A percentile compares a stretch with the other conserved stretches of the same genome.
These are phyloP conservation scores for Erynnis tages DNA, from an alignment of 2,888 invertebrate species.

Conservation along the genomic window DNA sequence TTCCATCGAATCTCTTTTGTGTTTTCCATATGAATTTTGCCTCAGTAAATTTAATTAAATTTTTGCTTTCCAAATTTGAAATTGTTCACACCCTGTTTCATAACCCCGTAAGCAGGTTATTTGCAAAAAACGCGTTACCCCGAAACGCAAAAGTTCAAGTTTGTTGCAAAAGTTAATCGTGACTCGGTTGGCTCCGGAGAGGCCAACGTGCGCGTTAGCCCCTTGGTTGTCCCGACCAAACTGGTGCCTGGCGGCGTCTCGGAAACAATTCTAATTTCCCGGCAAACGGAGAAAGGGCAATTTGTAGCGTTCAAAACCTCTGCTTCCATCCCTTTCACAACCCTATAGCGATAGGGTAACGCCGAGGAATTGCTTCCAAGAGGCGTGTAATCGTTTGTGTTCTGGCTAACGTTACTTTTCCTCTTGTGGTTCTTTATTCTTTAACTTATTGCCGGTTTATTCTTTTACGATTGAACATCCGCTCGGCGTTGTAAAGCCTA, in stretches of 20 bases:
- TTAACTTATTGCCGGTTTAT: slow-evolving; percentile 18
- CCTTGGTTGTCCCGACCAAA: slow-evolving; percentile 24
- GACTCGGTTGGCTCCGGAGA: slow-evolving; percentile 1
- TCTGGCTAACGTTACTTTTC: slow-evolving; percentile 26
- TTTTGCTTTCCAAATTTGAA: background rate
- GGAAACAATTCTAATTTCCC: slow-evolving; percentile 29
- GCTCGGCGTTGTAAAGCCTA: background rate
- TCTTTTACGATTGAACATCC: slow-evolving; percentile 17
- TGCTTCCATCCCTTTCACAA: slow-evolving; percentile 29
- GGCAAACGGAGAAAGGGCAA: slow-evolving; percentile 28
- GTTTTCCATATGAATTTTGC: background rate
- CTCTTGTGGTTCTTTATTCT: slow-evolving; percentile 14
- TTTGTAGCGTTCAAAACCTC: slow-evolving; percentile 24
- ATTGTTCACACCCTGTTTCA: background rate
- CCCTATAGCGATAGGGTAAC: slow-evolving; percentile 27
- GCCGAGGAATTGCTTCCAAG: slow-evolving; percentile 33
- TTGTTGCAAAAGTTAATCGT: slow-evolving; percentile 16
- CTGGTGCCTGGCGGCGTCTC: slow-evolving; percentile 23
- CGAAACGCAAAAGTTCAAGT: background rate
- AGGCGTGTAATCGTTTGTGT: slow-evolving; percentile 34
- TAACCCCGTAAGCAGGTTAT: background rate
- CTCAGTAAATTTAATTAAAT: background rate
- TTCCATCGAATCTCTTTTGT: slow-evolving; percentile 1
- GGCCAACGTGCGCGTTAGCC: slow-evolving; percentile 27
- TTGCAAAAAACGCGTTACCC: background rate